Conservation (phyloP, 1,140 invertebrate species). For the Aricia agestis region DNA sequence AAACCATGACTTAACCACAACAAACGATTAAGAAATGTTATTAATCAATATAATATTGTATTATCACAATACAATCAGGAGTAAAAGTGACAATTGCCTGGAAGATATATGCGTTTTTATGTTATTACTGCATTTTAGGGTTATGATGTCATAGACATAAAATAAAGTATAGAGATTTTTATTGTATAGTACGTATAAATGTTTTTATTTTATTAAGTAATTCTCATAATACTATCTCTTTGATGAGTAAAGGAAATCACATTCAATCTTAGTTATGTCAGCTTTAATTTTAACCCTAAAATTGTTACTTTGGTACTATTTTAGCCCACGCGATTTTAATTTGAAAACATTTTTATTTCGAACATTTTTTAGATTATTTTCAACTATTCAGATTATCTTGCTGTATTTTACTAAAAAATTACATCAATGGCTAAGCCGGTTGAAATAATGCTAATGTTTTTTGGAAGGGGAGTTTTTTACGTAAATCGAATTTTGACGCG, state of each 20-base stretch:
- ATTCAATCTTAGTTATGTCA: too few species aligned
- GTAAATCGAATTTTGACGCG: slow-evolving; percentile 64
- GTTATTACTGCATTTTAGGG: slow-evolving; percentile 47
- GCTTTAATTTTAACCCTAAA: too few species aligned
- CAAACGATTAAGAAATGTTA: slow-evolving; percentile 18
- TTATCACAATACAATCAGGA: slow-evolving; percentile 20
- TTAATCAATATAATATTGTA: slow-evolving; percentile 18
- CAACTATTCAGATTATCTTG: not conserved
- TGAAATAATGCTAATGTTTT: slow-evolving; percentile 55
- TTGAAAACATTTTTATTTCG: too few species aligned
- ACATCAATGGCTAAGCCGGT: slow-evolving; percentile 36
- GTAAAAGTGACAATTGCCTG: slow-evolving; percentile 45
- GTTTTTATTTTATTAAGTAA: not conserved
- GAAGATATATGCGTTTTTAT: slow-evolving; percentile 57
- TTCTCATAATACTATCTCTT: not conserved
- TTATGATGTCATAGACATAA: slow-evolving; percentile 12
- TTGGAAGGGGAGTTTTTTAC: slow-evolving; percentile 53
- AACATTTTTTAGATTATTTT: too few species aligned
- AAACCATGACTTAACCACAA: slow-evolving; percentile 19
- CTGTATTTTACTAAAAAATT: not conserved
- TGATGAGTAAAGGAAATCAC: not conserved
- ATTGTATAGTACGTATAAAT: not conserved
- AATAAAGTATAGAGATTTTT: slow-evolving; percentile 10
- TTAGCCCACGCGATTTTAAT: too few species aligned
- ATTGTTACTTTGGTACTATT: too few species aligned